Percentiles rank a stretch among this genome's conserved stretches.
These are phyloP conservation scores for Parus major DNA, from an alignment of 2,113 vertebrate species.

Conservation along the genomic window DNA sequence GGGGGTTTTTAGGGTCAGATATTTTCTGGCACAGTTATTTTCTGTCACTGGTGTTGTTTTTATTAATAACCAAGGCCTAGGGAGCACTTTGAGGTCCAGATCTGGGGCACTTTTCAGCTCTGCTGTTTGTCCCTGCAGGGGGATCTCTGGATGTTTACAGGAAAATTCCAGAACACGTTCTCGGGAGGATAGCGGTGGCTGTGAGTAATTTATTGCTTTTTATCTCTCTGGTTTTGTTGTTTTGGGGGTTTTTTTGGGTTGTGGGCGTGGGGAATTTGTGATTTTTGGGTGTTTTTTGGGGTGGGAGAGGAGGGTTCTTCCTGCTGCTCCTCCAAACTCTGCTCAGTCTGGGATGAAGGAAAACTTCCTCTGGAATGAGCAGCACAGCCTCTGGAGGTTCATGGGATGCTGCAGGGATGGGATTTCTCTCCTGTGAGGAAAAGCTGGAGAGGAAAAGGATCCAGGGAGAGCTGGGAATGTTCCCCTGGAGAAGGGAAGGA, in stretches of 20 bases:
- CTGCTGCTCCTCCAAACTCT: neutral
- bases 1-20: conserved; percentile 9
- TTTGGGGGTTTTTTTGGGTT: neutral
- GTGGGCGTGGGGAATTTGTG: neutral
- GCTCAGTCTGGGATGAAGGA: neutral
- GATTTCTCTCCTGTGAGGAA: neutral
- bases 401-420: neutral
- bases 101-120: conserved; percentile 29
- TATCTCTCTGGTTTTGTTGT: fast-evolving
- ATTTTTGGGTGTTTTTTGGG: too few relatives aligned
- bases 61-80: conserved; percentile 34
- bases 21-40: neutral
- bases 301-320: neutral
- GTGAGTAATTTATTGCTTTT: conserved; percentile 76
- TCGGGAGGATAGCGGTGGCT: conserved; percentile 93
- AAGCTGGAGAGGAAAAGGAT: neutral
- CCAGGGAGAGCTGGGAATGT: neutral
- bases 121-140: conserved; percentile 78
- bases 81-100: neutral
- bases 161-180: conserved; percentile 91
- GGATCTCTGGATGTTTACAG: conserved; percentile 97
- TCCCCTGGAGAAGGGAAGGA: neutral
- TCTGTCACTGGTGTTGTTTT: neutral
- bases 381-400: fast-evolving
- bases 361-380: neutral